phyloP scores from a whole-genome alignment of 2,888 invertebrate genomes.

The Drosophila infuscata region DNA sequence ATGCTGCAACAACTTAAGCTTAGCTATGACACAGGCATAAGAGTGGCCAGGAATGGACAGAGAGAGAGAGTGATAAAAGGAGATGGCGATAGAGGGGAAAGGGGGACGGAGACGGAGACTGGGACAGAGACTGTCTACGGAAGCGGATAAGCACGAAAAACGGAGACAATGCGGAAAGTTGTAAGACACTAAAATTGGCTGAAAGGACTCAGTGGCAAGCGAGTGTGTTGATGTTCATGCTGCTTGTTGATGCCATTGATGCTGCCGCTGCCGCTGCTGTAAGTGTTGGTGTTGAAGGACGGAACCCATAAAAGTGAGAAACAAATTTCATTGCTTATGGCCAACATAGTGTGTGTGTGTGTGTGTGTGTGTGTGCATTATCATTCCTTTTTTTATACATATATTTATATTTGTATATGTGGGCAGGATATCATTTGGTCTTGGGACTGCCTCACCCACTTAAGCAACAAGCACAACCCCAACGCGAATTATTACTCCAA shows the following conservation, averaged over 20 bases:
- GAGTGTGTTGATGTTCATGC: constrained; percentile 55
- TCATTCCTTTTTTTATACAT: neutral
- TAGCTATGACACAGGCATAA: constrained; percentile 63
- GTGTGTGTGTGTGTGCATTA: neutral
- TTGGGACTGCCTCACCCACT: neutral
- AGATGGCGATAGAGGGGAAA: neutral
- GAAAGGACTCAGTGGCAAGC: constrained; percentile 62
- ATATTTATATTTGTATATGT: neutral
- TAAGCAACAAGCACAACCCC: neutral
- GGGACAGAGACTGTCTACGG: constrained; percentile 5
- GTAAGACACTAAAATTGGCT: constrained; percentile 78
- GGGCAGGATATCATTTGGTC: neutral
- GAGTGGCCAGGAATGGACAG: constrained; percentile 31
- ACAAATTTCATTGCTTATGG: constrained; percentile 76
- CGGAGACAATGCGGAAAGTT: constrained; percentile 77
- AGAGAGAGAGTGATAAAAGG: neutral
- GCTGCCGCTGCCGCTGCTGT: constrained; percentile 3
- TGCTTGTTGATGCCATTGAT: constrained; percentile 36
- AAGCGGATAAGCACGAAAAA: constrained; percentile 58
- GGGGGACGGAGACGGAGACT: neutral
- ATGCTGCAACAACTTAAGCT: constrained; percentile 74
- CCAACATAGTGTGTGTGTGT: constrained; percentile 16
- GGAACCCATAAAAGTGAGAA: constrained; percentile 76
- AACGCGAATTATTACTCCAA: neutral
- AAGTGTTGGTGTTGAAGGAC: constrained; percentile 49